Conservation (phyloP, 2,888 invertebrate genomes). For the Eristalinus aeneus region DNA sequence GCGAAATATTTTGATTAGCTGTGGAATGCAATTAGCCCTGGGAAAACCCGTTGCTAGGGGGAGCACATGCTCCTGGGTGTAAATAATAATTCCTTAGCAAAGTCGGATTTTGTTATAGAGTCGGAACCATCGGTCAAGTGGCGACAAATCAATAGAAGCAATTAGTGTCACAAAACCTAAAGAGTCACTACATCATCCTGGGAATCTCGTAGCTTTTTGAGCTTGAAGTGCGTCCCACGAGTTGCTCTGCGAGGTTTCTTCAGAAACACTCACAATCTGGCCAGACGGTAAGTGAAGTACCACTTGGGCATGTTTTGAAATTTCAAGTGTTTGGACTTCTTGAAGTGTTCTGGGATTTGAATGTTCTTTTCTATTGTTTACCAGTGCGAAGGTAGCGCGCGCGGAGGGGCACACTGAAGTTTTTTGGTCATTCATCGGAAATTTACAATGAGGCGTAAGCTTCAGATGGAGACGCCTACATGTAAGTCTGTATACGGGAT, state of each 20-base stretch:
- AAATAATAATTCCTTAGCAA: too few species aligned
- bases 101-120: background rate
- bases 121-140: background rate
- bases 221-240: constrained; percentile 11
- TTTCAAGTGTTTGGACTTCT: background rate
- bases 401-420: background rate
- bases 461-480: background rate
- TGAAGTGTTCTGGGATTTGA: constrained; percentile 26
- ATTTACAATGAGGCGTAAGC: background rate
- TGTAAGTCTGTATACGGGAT: background rate
- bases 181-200: constrained; percentile 15
- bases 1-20: constrained; percentile 8
- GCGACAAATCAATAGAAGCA: constrained; percentile 9
- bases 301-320: background rate
- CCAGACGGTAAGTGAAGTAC: background rate
- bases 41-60: background rate
- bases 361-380: background rate
- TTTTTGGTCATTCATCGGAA: background rate
- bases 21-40: background rate
- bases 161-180: constrained; percentile 16
- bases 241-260: constrained; percentile 21
- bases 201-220: constrained; percentile 3
- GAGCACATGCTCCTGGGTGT: background rate
- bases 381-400: background rate
- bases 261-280: constrained; percentile 9